Conservation (phyloP, 92 coral and sea anemone genomes). For the Epizoanthus illoricatus region DNA sequence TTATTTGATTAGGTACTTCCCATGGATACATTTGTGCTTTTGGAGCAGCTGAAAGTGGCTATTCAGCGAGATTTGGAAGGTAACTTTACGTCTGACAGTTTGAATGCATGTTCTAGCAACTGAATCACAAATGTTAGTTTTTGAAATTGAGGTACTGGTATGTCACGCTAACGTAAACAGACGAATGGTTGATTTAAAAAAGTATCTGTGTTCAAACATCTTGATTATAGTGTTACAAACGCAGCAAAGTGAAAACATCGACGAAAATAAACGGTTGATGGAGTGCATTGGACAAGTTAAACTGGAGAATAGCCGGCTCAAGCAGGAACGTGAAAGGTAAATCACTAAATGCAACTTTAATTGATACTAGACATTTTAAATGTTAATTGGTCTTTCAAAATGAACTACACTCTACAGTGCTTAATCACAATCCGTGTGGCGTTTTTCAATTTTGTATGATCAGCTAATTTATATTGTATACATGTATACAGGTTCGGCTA, state of each 20-base stretch:
- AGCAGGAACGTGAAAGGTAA: slow-evolving; percentile 6
- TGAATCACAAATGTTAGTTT: no score
- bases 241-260: slow-evolving; percentile 6
- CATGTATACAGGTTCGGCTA: no score
- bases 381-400: no score
- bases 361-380: no score
- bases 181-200: no score
- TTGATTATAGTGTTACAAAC: slow-evolving; percentile 3
- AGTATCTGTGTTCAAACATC: neutral
- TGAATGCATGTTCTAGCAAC: no score
- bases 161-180: neutral
- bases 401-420: no score
- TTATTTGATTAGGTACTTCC: neutral
- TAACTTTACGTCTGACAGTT: neutral
- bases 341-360: no score
- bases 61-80: slow-evolving; percentile 34
- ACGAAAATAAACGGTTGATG: neutral
- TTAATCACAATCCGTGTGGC: no score
- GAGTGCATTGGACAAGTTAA: neutral
- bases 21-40: slow-evolving; percentile 24
- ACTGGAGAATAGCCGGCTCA: slow-evolving; percentile 1
- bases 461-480: no score
- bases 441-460: no score
- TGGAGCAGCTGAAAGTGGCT: slow-evolving; percentile 25
- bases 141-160: no score